Percentiles rank a stretch among this genome's conserved stretches.
Conservation (phyloP, 2,113 vertebrate species). For the Hemibates koningsi region DNA sequence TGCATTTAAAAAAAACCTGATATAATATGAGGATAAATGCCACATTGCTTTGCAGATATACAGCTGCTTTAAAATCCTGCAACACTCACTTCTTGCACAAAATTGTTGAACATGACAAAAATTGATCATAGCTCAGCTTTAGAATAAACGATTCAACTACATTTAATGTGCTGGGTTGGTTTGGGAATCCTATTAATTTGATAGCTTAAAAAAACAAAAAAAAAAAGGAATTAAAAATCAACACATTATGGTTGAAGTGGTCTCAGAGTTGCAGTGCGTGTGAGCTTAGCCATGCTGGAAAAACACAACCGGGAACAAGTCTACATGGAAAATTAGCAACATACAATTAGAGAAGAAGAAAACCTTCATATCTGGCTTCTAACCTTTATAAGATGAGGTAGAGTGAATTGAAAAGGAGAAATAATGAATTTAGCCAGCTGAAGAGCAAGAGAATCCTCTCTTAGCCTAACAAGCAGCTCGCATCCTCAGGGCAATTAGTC, state of each 20-base stretch:
- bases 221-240: neutral
- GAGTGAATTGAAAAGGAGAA: slow-evolving; percentile 68
- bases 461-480: slow-evolving; percentile 76
- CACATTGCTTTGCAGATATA: neutral
- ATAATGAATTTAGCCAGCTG: slow-evolving; percentile 77
- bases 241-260: neutral
- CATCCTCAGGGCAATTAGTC: slow-evolving; percentile 78
- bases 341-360: slow-evolving; percentile 52
- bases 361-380: slow-evolving; percentile 50
- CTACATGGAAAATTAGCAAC: slow-evolving; percentile 49
- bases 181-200: neutral
- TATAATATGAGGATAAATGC: neutral
- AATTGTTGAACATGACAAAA: neutral
- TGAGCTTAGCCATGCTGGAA: neutral
- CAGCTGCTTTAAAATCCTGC: neutral
- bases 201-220: neutral
- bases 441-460: slow-evolving; percentile 64
- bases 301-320: slow-evolving; percentile 14
- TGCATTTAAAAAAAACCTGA: neutral
- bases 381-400: slow-evolving; percentile 64
- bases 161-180: neutral
- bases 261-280: neutral
- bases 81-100: neutral
- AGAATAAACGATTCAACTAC: neutral
- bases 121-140: neutral